phyloP scores from a whole-genome alignment of 1,140 invertebrate species.

The Bombus superbus region DNA sequence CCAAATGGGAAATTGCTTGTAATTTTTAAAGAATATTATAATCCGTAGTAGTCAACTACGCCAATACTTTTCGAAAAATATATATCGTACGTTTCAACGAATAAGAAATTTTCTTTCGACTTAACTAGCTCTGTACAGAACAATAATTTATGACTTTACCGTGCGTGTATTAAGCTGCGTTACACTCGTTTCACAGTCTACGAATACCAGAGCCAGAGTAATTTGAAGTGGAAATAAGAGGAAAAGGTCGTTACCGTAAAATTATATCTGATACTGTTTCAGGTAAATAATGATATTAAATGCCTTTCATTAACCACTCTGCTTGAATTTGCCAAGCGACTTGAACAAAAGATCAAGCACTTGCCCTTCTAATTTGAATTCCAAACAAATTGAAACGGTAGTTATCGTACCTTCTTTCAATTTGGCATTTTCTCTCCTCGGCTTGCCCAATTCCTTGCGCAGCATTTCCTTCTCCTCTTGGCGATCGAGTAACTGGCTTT shows the following conservation, averaged over 20 bases:
- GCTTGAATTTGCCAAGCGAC: not conserved
- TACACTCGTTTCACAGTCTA: too few species aligned
- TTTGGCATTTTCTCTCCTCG: conserved; percentile 23
- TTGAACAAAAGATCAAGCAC: not conserved
- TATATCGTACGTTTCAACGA: too few species aligned
- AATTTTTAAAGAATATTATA: too few species aligned
- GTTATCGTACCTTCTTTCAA: conserved; percentile 10
- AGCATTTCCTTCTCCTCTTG: conserved; percentile 34
- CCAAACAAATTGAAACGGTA: conserved; percentile 5
- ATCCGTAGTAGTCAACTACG: too few species aligned
- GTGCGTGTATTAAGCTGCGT: too few species aligned
- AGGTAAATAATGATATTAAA: not conserved
- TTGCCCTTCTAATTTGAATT: not conserved
- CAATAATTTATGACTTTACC: too few species aligned
- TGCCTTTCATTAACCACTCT: not conserved
- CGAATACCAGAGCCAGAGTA: too few species aligned
- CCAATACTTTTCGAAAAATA: too few species aligned
- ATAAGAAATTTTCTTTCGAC: too few species aligned
- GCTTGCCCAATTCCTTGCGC: conserved; percentile 21
- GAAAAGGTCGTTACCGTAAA: not conserved
- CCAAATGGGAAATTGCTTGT: too few species aligned
- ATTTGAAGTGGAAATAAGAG: not conserved
- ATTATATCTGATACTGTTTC: too few species aligned
- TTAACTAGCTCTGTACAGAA: too few species aligned
- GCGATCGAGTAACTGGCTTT: not conserved